Evolutionary conservation across 2,113 vertebrate species (phyloP).

Genomic region (Neodontobutis hainanensis): DNA sequence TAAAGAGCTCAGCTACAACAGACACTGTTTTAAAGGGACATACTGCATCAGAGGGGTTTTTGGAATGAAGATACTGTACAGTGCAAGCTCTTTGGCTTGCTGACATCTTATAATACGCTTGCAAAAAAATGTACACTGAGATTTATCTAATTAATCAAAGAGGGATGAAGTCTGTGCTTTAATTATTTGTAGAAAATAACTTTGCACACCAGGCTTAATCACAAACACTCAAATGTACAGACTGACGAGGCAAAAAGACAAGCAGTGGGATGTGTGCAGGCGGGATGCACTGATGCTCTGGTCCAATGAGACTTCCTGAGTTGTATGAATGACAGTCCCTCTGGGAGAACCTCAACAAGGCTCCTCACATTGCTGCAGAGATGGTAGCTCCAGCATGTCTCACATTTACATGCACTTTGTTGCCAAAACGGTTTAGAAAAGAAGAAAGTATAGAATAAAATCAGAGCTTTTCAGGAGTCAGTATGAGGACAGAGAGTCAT

Average conservation of each 20-base stretch:
- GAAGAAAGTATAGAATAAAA: conserved; percentile 44
- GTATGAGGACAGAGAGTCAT: conserved; percentile 53
- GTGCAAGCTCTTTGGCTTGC: conserved; percentile 50
- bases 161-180: conserved; percentile 63
- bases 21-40: conserved; percentile 73
- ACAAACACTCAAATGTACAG: conserved; percentile 10
- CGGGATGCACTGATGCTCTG: conserved; percentile 50
- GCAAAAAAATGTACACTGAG: conserved; percentile 30
- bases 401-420: conserved; percentile 48
- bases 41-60: conserved; percentile 53
- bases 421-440: conserved; percentile 55
- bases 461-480: conserved; percentile 54
- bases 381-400: conserved; percentile 43
- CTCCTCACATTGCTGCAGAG: conserved; percentile 41
- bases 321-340: conserved; percentile 74
- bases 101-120: conserved; percentile 64
- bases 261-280: conserved; percentile 27
- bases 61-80: conserved; percentile 42
- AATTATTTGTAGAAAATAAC: conserved; percentile 64
- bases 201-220: conserved; percentile 16
- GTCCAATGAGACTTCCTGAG: conserved; percentile 75
- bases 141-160: conserved; percentile 36
- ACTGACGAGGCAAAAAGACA: conserved; percentile 12
- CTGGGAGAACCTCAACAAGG: conserved; percentile 47
- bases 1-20: conserved; percentile 35